A percentile compares a stretch with the other conserved stretches of the same genome.
Conservation (phyloP, 2,797 vertebrate species). For the Pristis pectinata region DNA sequence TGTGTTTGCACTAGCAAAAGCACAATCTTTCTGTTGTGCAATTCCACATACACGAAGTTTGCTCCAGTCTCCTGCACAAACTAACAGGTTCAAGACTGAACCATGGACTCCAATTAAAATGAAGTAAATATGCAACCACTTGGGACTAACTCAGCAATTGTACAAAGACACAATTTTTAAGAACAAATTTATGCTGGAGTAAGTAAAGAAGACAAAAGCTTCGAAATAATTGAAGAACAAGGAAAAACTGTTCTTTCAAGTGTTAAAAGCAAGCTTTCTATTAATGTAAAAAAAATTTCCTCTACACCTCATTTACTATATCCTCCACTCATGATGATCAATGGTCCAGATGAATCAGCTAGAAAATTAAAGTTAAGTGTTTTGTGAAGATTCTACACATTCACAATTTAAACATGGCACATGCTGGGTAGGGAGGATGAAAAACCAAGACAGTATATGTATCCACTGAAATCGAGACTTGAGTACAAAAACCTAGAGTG, state of each 20-base stretch:
- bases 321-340: background rate
- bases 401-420: background rate
- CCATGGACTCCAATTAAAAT: background rate
- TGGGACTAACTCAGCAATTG: background rate
- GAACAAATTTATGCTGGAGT: background rate
- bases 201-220: background rate
- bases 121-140: background rate
- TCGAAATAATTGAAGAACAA: too few species aligned
- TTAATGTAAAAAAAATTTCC: background rate
- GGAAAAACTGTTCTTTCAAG: background rate
- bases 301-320: background rate
- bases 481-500: too few species aligned
- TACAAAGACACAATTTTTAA: background rate
- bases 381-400: background rate
- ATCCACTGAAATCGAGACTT: too few species aligned
- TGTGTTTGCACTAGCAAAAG: background rate
- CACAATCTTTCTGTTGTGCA: background rate
- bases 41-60: background rate
- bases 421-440: background rate
- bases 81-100: background rate
- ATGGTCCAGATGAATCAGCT: background rate
- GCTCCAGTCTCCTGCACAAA: background rate
- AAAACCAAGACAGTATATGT: background rate
- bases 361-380: background rate
- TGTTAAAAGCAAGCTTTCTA: background rate